These are phyloP conservation scores for Brachionus paranguensis DNA, from an alignment of 1,140 invertebrate genomes.

Conservation along the genomic window DNA sequence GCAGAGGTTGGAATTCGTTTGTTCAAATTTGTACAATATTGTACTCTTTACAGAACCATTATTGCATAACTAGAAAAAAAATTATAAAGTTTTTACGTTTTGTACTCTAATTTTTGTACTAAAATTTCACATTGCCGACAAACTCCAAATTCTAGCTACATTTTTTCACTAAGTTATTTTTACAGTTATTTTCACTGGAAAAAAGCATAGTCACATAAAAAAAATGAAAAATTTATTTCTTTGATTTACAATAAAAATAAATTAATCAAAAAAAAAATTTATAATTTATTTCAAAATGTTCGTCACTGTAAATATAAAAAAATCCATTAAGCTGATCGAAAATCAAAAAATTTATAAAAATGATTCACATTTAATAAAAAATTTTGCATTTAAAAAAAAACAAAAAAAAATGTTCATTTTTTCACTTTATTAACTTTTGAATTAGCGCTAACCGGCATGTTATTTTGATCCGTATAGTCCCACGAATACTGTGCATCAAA, in stretches of 20 bases:
- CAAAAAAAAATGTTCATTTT: neutral
- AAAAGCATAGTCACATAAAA: neutral
- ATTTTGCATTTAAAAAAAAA: neutral
- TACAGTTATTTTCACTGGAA: no score
- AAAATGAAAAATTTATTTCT: neutral
- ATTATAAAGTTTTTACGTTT: no score
- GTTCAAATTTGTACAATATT: no score
- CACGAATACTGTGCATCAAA: constrained; percentile 35
- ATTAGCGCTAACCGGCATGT: neutral
- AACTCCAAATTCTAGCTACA: no score
- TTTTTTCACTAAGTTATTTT: no score
- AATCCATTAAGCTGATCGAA: neutral
- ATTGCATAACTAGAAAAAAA: no score
- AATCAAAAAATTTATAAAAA: neutral
- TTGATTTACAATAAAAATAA: neutral
- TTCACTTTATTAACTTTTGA: neutral
- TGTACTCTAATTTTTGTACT: no score
- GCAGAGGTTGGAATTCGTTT: no score
- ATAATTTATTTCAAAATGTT: neutral
- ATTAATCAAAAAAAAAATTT: neutral
- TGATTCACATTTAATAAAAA: neutral
- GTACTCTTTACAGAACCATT: no score
- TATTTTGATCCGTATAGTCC: constrained; percentile 21
- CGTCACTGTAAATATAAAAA: neutral
- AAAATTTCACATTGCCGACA: no score